These are phyloP conservation scores for Heterocephalus glaber DNA, from an alignment of 2,113 vertebrate genomes.

Conservation along the genomic window DNA sequence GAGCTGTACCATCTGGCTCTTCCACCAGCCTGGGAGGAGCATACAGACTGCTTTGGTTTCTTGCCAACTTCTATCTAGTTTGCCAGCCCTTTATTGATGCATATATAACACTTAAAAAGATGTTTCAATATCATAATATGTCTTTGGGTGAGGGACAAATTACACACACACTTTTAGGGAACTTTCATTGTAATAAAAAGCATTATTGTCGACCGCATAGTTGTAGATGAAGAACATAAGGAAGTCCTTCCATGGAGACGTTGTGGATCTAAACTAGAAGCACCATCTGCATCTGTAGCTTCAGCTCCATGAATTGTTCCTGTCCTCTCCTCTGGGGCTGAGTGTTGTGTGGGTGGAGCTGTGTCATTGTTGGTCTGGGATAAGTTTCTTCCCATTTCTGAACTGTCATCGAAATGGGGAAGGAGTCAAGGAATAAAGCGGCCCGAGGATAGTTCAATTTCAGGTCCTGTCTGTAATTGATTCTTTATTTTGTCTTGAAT, in stretches of 20 bases:
- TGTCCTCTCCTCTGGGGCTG: neutral
- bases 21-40: neutral
- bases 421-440: neutral
- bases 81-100: neutral
- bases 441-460: neutral
- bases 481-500: conserved; percentile 44
- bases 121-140: neutral
- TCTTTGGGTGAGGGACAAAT: neutral
- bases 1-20: neutral
- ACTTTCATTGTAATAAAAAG: neutral
- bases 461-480: neutral
- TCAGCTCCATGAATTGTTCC: neutral
- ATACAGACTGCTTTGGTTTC: neutral
- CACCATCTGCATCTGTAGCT: neutral
- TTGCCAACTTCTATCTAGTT: neutral
- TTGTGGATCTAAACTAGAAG: conserved; percentile 13
- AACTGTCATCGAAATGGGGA: neutral
- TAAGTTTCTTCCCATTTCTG: neutral
- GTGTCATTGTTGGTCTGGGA: neutral
- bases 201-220: neutral
- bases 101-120: neutral
- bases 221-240: neutral
- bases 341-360: neutral
- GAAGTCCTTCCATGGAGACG: neutral
- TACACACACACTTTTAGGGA: neutral